phyloP scores from a whole-genome alignment of 2,888 invertebrate genomes.

The Aromia moschata region DNA sequence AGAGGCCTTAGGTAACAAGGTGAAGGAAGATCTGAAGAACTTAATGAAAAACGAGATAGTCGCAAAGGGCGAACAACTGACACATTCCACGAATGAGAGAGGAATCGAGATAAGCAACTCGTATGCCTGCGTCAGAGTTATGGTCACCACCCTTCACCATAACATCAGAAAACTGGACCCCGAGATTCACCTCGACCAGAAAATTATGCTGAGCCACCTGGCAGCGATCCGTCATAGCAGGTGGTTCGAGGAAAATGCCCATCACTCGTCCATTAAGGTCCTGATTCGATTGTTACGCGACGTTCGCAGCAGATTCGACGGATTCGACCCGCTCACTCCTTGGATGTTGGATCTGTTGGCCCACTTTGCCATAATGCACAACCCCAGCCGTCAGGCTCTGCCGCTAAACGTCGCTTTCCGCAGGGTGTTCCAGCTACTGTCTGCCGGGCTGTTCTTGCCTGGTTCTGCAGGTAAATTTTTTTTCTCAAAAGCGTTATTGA shows the following conservation, averaged over 20 bases:
- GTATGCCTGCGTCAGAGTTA: conserved; percentile 86
- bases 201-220: conserved; percentile 86
- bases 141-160: conserved; percentile 93
- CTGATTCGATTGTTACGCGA: conserved; percentile 94
- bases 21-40: conserved; percentile 85
- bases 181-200: conserved; percentile 79
- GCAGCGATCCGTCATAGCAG: conserved; percentile 95
- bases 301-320: conserved; percentile 87
- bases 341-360: conserved; percentile 98
- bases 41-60: conserved; percentile 72
- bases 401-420: conserved; percentile 92
- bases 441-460: conserved; percentile 94
- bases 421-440: conserved; percentile 83
- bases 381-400: conserved; percentile 90
- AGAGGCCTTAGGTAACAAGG: conserved; percentile 88
- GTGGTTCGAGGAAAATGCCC: conserved; percentile 98
- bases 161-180: conserved; percentile 94
- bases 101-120: conserved; percentile 91
- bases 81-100: conserved; percentile 71
- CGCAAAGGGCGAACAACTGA: conserved; percentile 69
- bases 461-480: conserved; percentile 93
- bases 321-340: conserved; percentile 89
- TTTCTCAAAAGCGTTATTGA: no score
- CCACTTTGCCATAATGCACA: conserved; percentile 96
- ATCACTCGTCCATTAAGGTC: conserved; percentile 93